phyloP scores from a whole-genome alignment of 1,140 invertebrate genomes.

The Ostrea denselamellosa region DNA sequence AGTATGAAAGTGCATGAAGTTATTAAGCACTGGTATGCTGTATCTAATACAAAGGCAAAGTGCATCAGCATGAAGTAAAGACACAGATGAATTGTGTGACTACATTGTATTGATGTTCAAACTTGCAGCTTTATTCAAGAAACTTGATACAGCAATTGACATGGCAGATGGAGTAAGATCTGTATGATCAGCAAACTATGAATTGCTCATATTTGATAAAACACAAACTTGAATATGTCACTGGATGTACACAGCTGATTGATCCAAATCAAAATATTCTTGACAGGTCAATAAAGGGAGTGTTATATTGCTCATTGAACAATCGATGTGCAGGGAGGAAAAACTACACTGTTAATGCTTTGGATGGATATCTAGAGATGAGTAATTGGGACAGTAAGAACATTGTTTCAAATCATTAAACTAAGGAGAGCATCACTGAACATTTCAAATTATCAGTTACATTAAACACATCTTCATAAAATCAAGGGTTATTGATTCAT shows the following conservation, averaged over 20 bases:
- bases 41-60: neutral
- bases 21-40: neutral
- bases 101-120: conserved; percentile 36
- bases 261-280: neutral
- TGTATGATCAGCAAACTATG: conserved; percentile 50
- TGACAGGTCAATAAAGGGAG: conserved; percentile 32
- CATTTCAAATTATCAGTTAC: no score
- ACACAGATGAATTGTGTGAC: conserved; percentile 4
- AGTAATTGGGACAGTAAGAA: conserved; percentile 48
- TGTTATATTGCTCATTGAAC: conserved; percentile 41
- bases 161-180: conserved; percentile 49
- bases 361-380: conserved; percentile 52
- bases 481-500: no score
- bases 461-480: no score
- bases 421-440: conserved; percentile 44
- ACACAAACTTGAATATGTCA: conserved; percentile 51
- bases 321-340: conserved; percentile 45
- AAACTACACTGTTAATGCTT: conserved; percentile 44
- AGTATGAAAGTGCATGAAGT: conserved; percentile 5
- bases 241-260: conserved; percentile 46
- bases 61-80: neutral
- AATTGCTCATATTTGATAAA: conserved; percentile 48
- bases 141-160: conserved; percentile 51
- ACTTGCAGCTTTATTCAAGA: conserved; percentile 41
- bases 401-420: conserved; percentile 39